phyloP scores from a whole-genome alignment of 2,888 invertebrate species.

The Aleiodes leptofemur region DNA sequence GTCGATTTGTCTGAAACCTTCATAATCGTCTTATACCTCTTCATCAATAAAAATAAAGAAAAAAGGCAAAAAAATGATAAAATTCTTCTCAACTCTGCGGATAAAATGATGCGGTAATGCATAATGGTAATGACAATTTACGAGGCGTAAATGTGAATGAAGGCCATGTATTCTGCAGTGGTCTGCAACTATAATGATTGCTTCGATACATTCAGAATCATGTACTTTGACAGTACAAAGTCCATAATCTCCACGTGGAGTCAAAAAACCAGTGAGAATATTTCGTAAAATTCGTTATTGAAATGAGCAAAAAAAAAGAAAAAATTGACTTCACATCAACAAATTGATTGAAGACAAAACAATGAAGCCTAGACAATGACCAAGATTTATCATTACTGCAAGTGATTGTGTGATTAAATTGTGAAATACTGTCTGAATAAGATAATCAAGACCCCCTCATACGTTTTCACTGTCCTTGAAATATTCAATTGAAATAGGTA shows the following conservation, averaged over 20 bases:
- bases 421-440: neutral
- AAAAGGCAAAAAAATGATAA: too few species aligned
- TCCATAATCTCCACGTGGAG: conserved; percentile 9
- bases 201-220: conserved; percentile 18
- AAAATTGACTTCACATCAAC: neutral
- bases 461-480: too few species aligned
- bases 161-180: conserved; percentile 6
- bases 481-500: too few species aligned
- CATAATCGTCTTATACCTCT: too few species aligned
- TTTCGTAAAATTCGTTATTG: neutral
- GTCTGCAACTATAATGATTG: conserved; percentile 19
- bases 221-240: conserved; percentile 20
- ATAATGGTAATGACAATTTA: conserved; percentile 24
- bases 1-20: too few species aligned
- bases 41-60: too few species aligned
- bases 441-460: too few species aligned
- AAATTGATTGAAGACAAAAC: too few species aligned
- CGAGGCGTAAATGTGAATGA: conserved; percentile 20
- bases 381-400: too few species aligned
- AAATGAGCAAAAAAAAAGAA: neutral
- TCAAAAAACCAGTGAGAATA: neutral
- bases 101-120: conserved; percentile 4
- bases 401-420: neutral
- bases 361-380: too few species aligned
- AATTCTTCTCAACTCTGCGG: too few species aligned